Evolutionary conservation across 1,140 invertebrate species (phyloP).

Genomic region (Drosophila prosaltans): DNA sequence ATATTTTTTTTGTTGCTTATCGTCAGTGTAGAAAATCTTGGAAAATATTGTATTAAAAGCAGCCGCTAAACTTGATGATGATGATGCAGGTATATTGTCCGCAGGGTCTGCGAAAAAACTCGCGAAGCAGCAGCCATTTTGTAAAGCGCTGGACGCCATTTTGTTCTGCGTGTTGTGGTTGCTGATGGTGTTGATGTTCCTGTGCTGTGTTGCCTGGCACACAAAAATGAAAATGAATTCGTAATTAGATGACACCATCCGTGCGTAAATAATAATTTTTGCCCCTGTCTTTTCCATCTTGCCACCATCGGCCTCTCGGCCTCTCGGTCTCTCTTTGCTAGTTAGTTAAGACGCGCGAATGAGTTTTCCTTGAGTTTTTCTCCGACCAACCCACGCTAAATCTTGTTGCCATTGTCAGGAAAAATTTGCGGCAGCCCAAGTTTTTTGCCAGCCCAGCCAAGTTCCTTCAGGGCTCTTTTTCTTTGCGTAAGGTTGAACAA

Average conservation of each 20-base stretch:
- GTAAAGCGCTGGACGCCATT: constrained; percentile 26
- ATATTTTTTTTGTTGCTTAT: constrained; percentile 33
- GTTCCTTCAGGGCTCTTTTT: constrained; percentile 39
- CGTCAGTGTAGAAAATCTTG: constrained; percentile 55
- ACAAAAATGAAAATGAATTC: constrained; percentile 83
- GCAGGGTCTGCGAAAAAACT: constrained; percentile 43
- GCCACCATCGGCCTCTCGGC: neutral
- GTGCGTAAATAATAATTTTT: constrained; percentile 83
- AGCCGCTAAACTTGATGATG: constrained; percentile 31
- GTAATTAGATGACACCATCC: constrained; percentile 83
- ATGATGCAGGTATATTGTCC: constrained; percentile 72
- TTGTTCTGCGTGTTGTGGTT: constrained; percentile 25
- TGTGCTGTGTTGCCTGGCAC: constrained; percentile 27
- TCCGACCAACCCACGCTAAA: constrained; percentile 3
- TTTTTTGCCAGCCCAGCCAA: constrained; percentile 61
- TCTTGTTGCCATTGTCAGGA: constrained; percentile 54
- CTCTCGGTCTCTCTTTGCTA: constrained; percentile 37
- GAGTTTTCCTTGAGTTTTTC: constrained; percentile 72
- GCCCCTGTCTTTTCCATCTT: constrained; percentile 34
- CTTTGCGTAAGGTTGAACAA: constrained; percentile 65
- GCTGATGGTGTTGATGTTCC: constrained; percentile 38
- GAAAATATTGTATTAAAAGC: constrained; percentile 77
- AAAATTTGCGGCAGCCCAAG: constrained; percentile 63
- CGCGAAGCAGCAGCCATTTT: constrained; percentile 6
- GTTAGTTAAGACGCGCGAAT: constrained; percentile 80